Evolutionary conservation across 2,888 invertebrate genomes (phyloP).

Genomic region (Lasiommata megera): DNA sequence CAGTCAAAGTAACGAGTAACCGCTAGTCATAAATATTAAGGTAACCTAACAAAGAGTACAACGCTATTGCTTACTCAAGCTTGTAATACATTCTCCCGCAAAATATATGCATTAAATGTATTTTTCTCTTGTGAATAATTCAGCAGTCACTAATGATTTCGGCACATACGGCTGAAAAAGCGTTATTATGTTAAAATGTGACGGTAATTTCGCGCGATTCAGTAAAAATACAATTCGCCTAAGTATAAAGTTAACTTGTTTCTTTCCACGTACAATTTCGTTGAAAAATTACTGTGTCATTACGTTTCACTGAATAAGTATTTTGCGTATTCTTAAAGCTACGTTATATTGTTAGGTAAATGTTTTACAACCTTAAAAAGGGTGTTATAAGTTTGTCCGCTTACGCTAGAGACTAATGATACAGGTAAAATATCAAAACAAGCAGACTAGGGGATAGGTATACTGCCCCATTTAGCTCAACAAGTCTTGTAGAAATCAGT

Average conservation of each 20-base stretch:
- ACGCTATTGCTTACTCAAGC: not conserved
- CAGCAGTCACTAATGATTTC: constrained; percentile 14
- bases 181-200: constrained; percentile 13
- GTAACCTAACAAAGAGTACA: not conserved
- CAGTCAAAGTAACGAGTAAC: too few relatives aligned
- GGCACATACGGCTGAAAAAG: constrained; percentile 5
- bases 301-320: constrained; percentile 1
- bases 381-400: too few relatives aligned
- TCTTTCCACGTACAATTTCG: constrained; percentile 1
- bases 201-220: constrained; percentile 1
- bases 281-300: not conserved
- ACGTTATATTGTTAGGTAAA: not conserved
- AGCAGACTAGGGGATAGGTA: too few relatives aligned
- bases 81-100: constrained; percentile 1
- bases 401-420: too few relatives aligned
- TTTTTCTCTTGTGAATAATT: constrained; percentile 12
- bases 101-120: constrained; percentile 15
- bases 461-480: too few relatives aligned
- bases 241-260: constrained; percentile 3
- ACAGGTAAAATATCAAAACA: too few relatives aligned
- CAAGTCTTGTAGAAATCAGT: too few relatives aligned
- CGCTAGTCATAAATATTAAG: too few relatives aligned
- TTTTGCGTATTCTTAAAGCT: not conserved
- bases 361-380: too few relatives aligned
- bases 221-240: constrained; percentile 9